Evolutionary conservation across 2,113 vertebrate genomes (phyloP).

Genomic region (Otus sunia): DNA sequence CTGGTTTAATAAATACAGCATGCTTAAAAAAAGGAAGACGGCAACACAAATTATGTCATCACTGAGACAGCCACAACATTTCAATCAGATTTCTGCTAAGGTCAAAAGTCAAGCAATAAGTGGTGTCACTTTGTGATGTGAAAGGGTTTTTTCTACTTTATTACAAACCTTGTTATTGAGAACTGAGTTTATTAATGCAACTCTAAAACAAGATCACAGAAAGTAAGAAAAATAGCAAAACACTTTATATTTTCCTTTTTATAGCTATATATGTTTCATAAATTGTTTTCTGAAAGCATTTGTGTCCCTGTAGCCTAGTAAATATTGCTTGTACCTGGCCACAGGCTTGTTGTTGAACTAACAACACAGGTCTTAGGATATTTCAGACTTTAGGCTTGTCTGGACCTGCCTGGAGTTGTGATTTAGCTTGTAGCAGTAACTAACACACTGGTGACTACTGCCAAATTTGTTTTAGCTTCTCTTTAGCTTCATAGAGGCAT

Average conservation of each 20-base stretch:
- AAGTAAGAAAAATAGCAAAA: neutral
- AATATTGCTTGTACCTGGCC: neutral
- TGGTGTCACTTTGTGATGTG: neutral
- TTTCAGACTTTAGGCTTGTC: neutral
- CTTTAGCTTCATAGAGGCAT: neutral
- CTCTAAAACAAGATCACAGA: neutral
- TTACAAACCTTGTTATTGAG: neutral
- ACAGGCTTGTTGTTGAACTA: neutral
- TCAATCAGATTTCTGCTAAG: neutral
- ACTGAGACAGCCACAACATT: neutral
- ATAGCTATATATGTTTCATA: neutral
- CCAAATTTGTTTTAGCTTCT: neutral
- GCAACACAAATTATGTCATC: neutral
- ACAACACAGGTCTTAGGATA: too few species aligned
- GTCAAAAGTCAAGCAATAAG: neutral
- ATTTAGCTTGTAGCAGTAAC: neutral
- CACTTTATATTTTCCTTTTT: neutral
- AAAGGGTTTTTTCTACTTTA: neutral
- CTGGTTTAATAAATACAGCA: neutral
- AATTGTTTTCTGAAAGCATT: fast-evolving
- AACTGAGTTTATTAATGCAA: neutral
- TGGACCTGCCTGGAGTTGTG: neutral
- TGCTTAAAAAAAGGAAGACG: neutral
- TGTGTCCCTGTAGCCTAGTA: neutral
- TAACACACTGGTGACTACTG: neutral